Evolutionary conservation across 2,888 invertebrate genomes (phyloP), one percentile per base, ranked within the genome.

Genomic region (Leptinotarsa haldemani): DNA sequence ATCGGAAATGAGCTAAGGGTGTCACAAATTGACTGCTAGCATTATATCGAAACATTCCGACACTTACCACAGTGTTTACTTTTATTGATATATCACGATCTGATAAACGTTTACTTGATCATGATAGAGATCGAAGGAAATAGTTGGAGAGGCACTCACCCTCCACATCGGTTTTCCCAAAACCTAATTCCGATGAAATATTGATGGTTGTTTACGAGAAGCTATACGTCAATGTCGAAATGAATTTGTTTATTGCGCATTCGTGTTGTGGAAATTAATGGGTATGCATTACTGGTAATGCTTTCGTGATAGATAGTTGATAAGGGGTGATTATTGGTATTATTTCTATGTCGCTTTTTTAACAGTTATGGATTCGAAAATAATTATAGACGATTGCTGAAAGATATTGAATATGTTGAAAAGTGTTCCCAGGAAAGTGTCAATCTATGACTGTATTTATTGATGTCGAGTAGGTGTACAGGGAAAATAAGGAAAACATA

Each of bases 41-140:
- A 64, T 47, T 65, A 65, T 75, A 74, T 75, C 68, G 66, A 50
- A 40, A 58, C 70, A 69, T 76, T 76, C 73, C 69, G 61, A 70
- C 74, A 77, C 73, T 80, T 77, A 76, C 71, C 77, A 71, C 75
- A 74, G 76, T 77, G 74, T 80, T 81, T 80, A 78, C 72, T 77
- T 82, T 80, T 79, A 81, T 81, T 80, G 80, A 78, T 79, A 76
- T 73, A 77, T 80, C 80, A 61, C 68, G 73, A 74, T 76, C 73
- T 78, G 81, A 80, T 80, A 81, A 82, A 82, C 77, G 80, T 76
- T 75, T 72, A 78, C 75, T 75, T 76, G 72, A 77, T 79, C 77
- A 78, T 73, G 77, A 79, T 71, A 69, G 71, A 70, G 76, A 71
- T 13, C 65, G 67, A 25, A 70, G 77, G 76, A 76, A 71, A 69